Evolutionary conservation across 2,797 vertebrate genomes (phyloP).

Genomic region (Aulostomus chinensis): DNA sequence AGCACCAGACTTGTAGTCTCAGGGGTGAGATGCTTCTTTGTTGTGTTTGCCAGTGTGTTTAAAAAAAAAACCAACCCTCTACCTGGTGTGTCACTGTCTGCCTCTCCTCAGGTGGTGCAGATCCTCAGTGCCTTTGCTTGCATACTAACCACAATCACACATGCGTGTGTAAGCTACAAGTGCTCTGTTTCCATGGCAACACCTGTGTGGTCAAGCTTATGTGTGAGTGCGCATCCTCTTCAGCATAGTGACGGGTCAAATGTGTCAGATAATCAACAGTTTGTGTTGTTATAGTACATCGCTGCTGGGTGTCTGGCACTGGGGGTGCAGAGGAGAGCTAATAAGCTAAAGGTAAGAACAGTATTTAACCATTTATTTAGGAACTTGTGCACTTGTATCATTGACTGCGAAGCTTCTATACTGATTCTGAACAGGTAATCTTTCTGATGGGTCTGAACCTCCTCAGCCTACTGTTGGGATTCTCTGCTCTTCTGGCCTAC

Average conservation of each 20-base stretch:
- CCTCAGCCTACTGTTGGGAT: slow-evolving; percentile 70
- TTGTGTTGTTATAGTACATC: slow-evolving; percentile 69
- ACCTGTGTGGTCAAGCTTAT: slow-evolving; percentile 73
- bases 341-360: slow-evolving; percentile 71
- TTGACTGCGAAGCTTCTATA: background rate
- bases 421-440: slow-evolving; percentile 60
- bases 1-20: slow-evolving; percentile 73
- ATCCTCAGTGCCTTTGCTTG: slow-evolving; percentile 66
- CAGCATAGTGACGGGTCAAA: no score
- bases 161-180: slow-evolving; percentile 73
- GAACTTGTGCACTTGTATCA: background rate
- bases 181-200: slow-evolving; percentile 72
- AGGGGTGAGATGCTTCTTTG: slow-evolving; percentile 61
- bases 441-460: slow-evolving; percentile 70
- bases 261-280: no score
- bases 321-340: slow-evolving; percentile 71
- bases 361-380: background rate
- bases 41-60: background rate
- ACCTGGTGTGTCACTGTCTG: background rate
- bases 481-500: slow-evolving; percentile 66
- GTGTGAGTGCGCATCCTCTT: slow-evolving; percentile 63
- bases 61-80: background rate
- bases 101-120: slow-evolving; percentile 68
- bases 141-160: slow-evolving; percentile 63
- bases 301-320: slow-evolving; percentile 68